Evolutionary conservation across 2,888 invertebrate species (phyloP), one percentile per base, ranked within the genome.

Genomic region (Antheraea assamensis): DNA sequence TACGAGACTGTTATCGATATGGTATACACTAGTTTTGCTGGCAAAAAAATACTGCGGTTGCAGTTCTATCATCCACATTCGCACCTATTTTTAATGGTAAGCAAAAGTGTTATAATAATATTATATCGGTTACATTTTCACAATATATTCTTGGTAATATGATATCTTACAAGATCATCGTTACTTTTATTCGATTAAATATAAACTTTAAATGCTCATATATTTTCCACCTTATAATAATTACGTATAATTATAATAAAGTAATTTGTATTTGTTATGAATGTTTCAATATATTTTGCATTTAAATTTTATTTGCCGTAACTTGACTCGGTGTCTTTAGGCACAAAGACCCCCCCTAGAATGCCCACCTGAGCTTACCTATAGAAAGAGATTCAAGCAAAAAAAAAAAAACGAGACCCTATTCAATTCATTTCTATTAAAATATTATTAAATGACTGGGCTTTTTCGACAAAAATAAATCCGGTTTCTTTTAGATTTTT

Each of bases 381-480:
- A 77, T 77, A 76, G 78, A 79, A 76, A 78, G 74, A 75, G 78
- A 80, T 76, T 79, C 78, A 77, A 78, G 77, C 80, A 72, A 81
- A 80, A 81, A 78, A 79, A n/a, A 76, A 77, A 78, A 73, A 61
- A 3, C 27, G 80, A 79, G 81, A 75, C 74, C 75, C 77, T 75
- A 76, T 79, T 78, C 77, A 78, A 52, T 76, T 78, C 66, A 72
- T 73, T 72, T 78, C 82, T 76, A 81, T 85, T 83, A 80, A 80
- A 79, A 79, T 81, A 83, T 82, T 80, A 81, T 73, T 73, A 66
- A 74, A 80, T 72, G 79, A 75, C 76, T 77, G 70, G 77, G 77
- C 74, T 79, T 78, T 77, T 78, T 78, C 73, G 72, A 35, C 68
- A 78, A 74, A 79, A 80, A 79, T 79, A 77, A 76, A 72, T 76